Evolutionary conservation across 1,140 invertebrate genomes (phyloP).

Genomic region (Drosophila jambulina): DNA sequence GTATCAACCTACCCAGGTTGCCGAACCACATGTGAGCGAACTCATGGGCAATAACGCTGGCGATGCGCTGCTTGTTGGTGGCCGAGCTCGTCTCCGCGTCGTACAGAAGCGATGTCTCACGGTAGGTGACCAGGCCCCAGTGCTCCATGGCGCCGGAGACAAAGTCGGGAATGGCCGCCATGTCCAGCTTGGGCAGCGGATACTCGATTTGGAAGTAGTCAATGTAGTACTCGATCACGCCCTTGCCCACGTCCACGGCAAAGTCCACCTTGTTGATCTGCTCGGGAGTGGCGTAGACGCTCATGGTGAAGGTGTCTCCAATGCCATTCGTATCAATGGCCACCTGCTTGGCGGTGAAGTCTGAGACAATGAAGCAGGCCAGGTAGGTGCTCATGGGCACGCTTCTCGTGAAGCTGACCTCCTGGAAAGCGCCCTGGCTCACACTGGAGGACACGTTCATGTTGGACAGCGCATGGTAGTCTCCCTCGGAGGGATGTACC

Average conservation of each 20-base stretch:
- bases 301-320: conserved; percentile 87
- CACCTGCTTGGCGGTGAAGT: conserved; percentile 89
- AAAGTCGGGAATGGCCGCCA: conserved; percentile 97
- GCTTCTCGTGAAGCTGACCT: conserved; percentile 89
- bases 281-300: conserved; percentile 91
- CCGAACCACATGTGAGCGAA: conserved; percentile 97
- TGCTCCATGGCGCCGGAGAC: conserved; percentile 98
- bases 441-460: conserved; percentile 87
- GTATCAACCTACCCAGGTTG: conserved; percentile 87
- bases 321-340: conserved; percentile 87
- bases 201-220: conserved; percentile 95
- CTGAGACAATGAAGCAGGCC: conserved; percentile 95
- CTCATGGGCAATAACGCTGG: conserved; percentile 95
- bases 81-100: conserved; percentile 89
- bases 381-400: conserved; percentile 98
- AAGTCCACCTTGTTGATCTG: conserved; percentile 92
- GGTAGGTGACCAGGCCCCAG: conserved; percentile 94
- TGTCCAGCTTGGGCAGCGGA: conserved; percentile 95
- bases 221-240: conserved; percentile 94
- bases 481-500: conserved; percentile 88
- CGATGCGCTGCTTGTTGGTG: conserved; percentile 91
- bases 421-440: conserved; percentile 49
- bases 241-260: conserved; percentile 92
- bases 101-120: conserved; percentile 93
- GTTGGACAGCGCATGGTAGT: conserved; percentile 92